phyloP scores from a whole-genome alignment of 2,113 vertebrate genomes.

The Zosterops lateralis region DNA sequence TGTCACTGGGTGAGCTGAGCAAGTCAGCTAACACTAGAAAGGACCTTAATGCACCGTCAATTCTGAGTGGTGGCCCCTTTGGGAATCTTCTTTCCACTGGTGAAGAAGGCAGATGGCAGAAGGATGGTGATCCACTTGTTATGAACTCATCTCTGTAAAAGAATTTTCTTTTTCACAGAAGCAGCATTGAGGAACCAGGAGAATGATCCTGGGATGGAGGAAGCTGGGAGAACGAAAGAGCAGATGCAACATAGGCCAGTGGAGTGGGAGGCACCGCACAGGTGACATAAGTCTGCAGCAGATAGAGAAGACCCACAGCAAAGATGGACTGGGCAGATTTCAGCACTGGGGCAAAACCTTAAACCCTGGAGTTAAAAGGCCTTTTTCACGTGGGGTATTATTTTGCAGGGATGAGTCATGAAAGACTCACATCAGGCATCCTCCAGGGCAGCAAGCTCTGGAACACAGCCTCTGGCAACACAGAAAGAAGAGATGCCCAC shows the following conservation, averaged over 20 bases:
- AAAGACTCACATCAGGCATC: not conserved
- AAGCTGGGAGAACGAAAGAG: not conserved
- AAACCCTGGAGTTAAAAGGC: not conserved
- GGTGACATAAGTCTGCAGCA: not conserved
- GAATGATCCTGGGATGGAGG: not conserved
- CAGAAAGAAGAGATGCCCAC: not conserved
- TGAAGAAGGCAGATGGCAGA: not conserved
- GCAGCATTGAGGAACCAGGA: not conserved
- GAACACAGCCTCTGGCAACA: not conserved
- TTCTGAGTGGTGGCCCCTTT: not conserved
- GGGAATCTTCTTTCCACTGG: not conserved
- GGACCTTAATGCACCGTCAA: not conserved
- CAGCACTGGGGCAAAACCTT: not conserved
- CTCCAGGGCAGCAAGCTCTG: not conserved
- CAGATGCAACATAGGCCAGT: not conserved
- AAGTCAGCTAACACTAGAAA: not conserved
- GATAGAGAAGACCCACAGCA: not conserved
- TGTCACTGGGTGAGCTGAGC: not conserved
- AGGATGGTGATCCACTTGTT: not conserved
- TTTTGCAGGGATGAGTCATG: not conserved
- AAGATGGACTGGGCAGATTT: not conserved
- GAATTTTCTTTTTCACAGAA: not conserved
- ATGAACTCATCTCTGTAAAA: not conserved
- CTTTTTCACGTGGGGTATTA: not conserved
- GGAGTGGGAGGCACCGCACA: not conserved